These are phyloP conservation scores for Catocala nupta DNA, from an alignment of 2,888 invertebrate species.

Conservation along the genomic window DNA sequence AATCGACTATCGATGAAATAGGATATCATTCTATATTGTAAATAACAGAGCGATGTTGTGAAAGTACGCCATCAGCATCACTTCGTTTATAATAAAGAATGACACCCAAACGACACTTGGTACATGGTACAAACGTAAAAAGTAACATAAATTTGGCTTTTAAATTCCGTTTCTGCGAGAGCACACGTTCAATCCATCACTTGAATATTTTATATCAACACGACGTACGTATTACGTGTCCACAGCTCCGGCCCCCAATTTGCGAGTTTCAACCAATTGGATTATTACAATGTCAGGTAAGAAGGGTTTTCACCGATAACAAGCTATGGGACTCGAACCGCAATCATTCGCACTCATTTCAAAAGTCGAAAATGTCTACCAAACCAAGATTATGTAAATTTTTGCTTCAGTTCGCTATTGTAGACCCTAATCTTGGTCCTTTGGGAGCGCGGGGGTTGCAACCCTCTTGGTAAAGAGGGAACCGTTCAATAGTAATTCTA, in stretches of 20 bases:
- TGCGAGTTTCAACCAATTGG: conserved; percentile 15
- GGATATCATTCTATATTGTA: too few species aligned
- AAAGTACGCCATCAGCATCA: background rate
- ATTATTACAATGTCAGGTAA: conserved; percentile 40
- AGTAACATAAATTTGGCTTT: conserved; percentile 4
- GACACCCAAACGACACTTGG: background rate
- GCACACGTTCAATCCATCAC: conserved; percentile 30
- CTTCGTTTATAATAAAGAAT: background rate
- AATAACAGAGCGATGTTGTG: too few species aligned
- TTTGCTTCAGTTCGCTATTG: conserved; percentile 68
- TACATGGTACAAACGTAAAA: background rate
- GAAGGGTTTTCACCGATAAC: conserved; percentile 38
- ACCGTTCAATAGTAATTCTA: conserved; percentile 71
- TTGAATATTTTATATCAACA: conserved; percentile 39
- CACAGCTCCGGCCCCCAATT: conserved; percentile 11
- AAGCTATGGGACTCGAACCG: conserved; percentile 40
- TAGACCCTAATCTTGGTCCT: conserved; percentile 66
- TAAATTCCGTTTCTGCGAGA: conserved; percentile 10
- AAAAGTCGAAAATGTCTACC: conserved; percentile 41
- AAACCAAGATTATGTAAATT: conserved; percentile 68
- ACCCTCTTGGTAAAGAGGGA: conserved; percentile 38
- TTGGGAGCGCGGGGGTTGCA: conserved; percentile 45
- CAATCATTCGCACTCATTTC: conserved; percentile 48
- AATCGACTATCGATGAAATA: too few species aligned
- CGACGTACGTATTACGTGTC: conserved; percentile 7